Conservation (phyloP, 1,140 invertebrate species). For the Bemisia tabaci region DNA sequence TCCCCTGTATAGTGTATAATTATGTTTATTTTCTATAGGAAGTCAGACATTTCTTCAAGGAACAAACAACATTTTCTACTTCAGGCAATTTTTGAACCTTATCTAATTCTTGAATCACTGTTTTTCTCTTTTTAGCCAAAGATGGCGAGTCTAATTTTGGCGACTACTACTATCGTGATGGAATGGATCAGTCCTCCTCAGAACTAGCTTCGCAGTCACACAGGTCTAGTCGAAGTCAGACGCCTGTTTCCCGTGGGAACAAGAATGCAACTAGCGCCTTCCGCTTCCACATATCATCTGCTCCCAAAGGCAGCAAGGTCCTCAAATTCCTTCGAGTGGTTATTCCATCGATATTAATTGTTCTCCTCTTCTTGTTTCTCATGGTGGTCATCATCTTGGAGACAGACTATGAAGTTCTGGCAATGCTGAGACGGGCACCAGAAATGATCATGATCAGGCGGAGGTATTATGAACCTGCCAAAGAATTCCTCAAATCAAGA, state of each 20-base stretch:
- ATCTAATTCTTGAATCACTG: too few relatives aligned
- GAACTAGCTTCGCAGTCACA: slow-evolving; percentile 36
- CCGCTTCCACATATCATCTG: slow-evolving; percentile 8
- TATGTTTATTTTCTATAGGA: too few relatives aligned
- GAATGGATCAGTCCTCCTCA: slow-evolving; percentile 61
- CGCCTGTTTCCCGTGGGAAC: slow-evolving; percentile 28
- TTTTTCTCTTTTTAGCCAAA: background rate
- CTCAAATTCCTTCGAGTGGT: slow-evolving; percentile 47
- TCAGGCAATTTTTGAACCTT: too few relatives aligned
- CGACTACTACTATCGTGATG: slow-evolving; percentile 57
- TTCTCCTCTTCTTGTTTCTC: slow-evolving; percentile 49
- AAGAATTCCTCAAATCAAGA: slow-evolving; percentile 45
- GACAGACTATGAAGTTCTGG: slow-evolving; percentile 55
- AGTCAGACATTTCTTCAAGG: too few relatives aligned
- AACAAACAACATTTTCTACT: too few relatives aligned
- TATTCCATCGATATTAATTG: slow-evolving; percentile 48
- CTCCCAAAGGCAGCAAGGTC: background rate
- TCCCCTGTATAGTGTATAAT: too few relatives aligned
- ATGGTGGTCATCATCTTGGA: slow-evolving; percentile 30
- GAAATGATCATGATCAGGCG: slow-evolving; percentile 61
- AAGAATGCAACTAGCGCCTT: slow-evolving; percentile 12
- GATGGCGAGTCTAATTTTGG: background rate
- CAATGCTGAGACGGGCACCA: slow-evolving; percentile 52
- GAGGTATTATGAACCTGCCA: slow-evolving; percentile 69
- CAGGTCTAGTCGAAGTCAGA: slow-evolving; percentile 42